Conservation (phyloP, 2,888 invertebrate species). For the Octodonta nipae region DNA sequence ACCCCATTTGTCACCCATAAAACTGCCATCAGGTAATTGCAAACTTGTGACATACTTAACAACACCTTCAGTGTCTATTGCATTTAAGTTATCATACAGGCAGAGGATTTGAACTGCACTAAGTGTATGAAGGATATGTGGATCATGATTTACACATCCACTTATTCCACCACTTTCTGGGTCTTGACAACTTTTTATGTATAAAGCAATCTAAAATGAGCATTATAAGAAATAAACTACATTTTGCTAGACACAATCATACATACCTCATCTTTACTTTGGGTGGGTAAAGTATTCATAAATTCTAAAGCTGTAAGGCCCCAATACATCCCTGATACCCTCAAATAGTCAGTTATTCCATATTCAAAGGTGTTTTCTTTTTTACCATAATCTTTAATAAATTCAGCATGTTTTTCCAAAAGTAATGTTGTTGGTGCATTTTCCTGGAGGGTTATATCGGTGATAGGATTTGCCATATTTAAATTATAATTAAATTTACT, state of each 20-base stretch:
- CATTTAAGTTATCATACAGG: constrained; percentile 61
- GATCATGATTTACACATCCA: constrained; percentile 82
- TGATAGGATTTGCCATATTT: constrained; percentile 45
- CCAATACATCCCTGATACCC: constrained; percentile 99
- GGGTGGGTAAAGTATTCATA: constrained; percentile 34
- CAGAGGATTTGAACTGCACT: constrained; percentile 82
- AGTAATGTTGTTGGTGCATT: constrained; percentile 46
- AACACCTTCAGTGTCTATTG: constrained; percentile 66
- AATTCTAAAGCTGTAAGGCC: constrained; percentile 88
- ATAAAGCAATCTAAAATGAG: constrained; percentile 55
- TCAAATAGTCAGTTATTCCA: constrained; percentile 88
- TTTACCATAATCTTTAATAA: constrained; percentile 73
- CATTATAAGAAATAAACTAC: background rate
- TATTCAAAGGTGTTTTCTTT: constrained; percentile 85
- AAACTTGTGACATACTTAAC: constrained; percentile 66
- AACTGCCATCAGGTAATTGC: constrained; percentile 89
- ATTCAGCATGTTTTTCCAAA: constrained; percentile 75
- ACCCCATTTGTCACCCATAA: constrained; percentile 93
- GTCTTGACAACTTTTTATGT: constrained; percentile 78
- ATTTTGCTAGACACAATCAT: background rate
- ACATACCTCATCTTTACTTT: constrained; percentile 34
- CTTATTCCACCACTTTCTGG: constrained; percentile 74
- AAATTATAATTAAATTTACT: too few relatives aligned
- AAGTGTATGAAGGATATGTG: constrained; percentile 87
- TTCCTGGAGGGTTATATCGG: constrained; percentile 50